Evolutionary conservation across 2,888 invertebrate genomes (phyloP).

Genomic region (Vesta saturnalis): DNA sequence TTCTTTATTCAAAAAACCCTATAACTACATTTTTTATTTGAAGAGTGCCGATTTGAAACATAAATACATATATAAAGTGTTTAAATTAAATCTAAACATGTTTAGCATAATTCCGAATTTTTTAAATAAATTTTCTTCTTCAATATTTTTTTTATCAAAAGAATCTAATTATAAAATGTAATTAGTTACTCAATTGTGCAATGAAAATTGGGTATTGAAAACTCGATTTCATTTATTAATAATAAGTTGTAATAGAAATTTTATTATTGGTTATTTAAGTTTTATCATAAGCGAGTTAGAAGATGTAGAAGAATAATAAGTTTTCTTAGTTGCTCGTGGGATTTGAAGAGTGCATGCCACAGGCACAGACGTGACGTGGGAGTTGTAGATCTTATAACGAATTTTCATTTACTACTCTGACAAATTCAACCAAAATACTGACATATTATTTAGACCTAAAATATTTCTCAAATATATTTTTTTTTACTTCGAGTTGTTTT

Average conservation of each 20-base stretch:
- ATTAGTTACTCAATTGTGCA: no score
- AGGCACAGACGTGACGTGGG: conserved; percentile 50
- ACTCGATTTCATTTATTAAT: background rate
- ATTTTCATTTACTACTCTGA: conserved; percentile 17
- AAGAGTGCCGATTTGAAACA: no score
- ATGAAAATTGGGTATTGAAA: no score
- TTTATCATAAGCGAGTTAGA: conserved; percentile 34
- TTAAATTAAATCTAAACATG: no score
- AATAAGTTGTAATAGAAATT: conserved; percentile 14
- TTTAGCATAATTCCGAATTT: no score
- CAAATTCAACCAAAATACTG: conserved; percentile 19
- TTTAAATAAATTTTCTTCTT: no score
- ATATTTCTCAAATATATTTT: background rate
- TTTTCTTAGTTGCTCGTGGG: conserved; percentile 52
- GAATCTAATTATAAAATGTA: no score
- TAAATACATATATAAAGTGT: no score
- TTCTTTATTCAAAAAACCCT: no score
- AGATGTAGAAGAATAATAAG: conserved; percentile 54
- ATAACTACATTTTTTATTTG: no score
- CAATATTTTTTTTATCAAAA: no score
- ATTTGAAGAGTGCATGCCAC: conserved; percentile 49
- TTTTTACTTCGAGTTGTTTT: background rate
- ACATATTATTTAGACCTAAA: conserved; percentile 5
- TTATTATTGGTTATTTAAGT: conserved; percentile 8
- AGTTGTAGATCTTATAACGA: conserved; percentile 28